A percentile compares a stretch with the other conserved stretches of the same genome.
phyloP scores from a whole-genome alignment of 2,797 vertebrate genomes.

The Crenichthys baileyi region DNA sequence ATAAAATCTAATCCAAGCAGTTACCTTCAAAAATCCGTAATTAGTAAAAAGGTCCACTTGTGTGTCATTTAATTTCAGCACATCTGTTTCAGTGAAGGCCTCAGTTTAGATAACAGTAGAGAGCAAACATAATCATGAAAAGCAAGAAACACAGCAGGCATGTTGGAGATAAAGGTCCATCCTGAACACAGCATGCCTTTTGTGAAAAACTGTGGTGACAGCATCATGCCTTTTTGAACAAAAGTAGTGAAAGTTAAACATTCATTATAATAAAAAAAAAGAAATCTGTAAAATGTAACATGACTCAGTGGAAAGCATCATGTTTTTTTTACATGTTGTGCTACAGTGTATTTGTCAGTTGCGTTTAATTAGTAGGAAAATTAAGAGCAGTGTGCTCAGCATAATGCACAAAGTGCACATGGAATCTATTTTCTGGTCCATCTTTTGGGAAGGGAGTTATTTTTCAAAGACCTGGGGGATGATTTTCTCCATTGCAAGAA shows the following conservation, averaged over 20 bases:
- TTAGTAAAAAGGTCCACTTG: neutral
- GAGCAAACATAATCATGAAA: neutral
- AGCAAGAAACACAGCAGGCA: too few species aligned
- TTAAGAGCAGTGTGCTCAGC: conserved; percentile 28
- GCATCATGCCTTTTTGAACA: neutral
- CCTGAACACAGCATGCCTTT: neutral
- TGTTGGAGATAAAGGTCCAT: neutral
- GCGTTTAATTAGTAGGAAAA: conserved; percentile 36
- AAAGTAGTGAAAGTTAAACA: conserved; percentile 14
- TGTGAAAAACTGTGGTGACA: neutral
- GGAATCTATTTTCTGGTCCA: conserved; percentile 17
- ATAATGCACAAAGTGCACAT: conserved; percentile 21
- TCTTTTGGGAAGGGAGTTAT: conserved; percentile 23
- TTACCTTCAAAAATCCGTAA: neutral
- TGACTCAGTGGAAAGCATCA: conserved; percentile 17
- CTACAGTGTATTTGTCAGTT: conserved; percentile 15
- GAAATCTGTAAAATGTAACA: conserved; percentile 15
- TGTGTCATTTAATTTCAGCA: neutral
- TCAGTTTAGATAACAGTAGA: neutral
- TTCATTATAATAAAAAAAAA: neutral
- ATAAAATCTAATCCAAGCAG: neutral
- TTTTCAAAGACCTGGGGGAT: conserved; percentile 17
- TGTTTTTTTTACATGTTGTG: conserved; percentile 12
- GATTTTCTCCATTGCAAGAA: conserved; percentile 8
- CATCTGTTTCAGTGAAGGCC: neutral